Conservation (phyloP, 2,888 invertebrate species). For the Cerceris rybyensis region DNA sequence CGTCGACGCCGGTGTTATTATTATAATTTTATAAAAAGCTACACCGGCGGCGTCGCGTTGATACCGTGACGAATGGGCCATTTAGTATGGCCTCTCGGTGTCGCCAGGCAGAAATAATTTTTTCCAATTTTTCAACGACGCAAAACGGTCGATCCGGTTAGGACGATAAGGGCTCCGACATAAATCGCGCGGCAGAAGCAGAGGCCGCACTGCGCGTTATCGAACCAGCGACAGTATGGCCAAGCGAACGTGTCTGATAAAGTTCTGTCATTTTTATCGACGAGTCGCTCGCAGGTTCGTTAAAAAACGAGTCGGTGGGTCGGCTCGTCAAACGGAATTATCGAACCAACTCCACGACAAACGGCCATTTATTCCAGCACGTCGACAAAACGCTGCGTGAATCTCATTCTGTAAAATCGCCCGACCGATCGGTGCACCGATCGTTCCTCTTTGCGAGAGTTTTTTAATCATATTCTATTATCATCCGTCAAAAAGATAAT, state of each 20-base stretch:
- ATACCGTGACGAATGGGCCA: slow-evolving; percentile 44
- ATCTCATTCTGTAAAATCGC: neutral
- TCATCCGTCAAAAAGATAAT: no score
- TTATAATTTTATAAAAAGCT: slow-evolving; percentile 9
- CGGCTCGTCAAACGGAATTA: slow-evolving; percentile 57
- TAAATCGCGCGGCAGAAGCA: slow-evolving; percentile 62
- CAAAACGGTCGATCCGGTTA: slow-evolving; percentile 44
- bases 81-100: slow-evolving; percentile 35
- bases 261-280: slow-evolving; percentile 69
- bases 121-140: slow-evolving; percentile 61
- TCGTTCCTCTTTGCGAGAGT: slow-evolving; percentile 25
- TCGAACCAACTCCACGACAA: slow-evolving; percentile 33
- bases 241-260: slow-evolving; percentile 59
- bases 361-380: slow-evolving; percentile 45
- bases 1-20: neutral
- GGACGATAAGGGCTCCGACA: slow-evolving; percentile 57
- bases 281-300: slow-evolving; percentile 62
- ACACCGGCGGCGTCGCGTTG: neutral
- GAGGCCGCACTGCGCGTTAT: slow-evolving; percentile 43
- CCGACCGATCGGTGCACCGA: neutral
- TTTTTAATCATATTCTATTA: neutral
- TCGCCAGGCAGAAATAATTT: slow-evolving; percentile 55
- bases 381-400: slow-evolving; percentile 29
- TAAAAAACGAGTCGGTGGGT: slow-evolving; percentile 55
- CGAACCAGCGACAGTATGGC: slow-evolving; percentile 55